A percentile compares a stretch with the other conserved stretches of the same genome.
Conservation (phyloP, 2,113 vertebrate genomes). For the Macheiramphus alcinus region DNA sequence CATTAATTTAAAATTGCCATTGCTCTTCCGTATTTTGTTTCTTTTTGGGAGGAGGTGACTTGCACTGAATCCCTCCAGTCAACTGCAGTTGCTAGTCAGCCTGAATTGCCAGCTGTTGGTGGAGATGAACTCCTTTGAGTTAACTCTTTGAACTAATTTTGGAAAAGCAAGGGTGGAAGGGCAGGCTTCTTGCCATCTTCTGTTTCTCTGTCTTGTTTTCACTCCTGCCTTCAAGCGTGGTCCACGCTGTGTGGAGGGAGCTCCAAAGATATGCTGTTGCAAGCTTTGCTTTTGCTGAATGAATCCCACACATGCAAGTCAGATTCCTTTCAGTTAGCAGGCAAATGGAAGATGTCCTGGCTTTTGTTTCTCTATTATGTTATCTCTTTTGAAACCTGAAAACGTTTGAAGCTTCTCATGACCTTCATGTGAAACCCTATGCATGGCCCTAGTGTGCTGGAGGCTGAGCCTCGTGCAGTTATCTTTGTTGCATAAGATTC, state of each 20-base stretch:
- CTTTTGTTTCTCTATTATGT: neutral
- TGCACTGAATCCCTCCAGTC: neutral
- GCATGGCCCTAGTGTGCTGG: neutral
- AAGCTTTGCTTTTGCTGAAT: neutral
- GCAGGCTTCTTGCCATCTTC: neutral
- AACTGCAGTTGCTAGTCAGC: neutral
- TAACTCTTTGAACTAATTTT: neutral
- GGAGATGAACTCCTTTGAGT: neutral
- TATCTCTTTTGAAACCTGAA: neutral
- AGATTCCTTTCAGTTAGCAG: neutral
- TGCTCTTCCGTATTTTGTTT: neutral
- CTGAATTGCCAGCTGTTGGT: neutral
- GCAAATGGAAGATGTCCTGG: neutral
- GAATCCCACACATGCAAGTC: neutral
- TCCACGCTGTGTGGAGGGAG: neutral
- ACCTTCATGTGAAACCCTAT: constrained; percentile 12
- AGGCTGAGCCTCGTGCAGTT: neutral
- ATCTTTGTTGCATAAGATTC: neutral
- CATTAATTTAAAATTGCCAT: neutral
- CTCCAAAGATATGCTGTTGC: neutral
- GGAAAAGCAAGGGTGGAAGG: neutral
- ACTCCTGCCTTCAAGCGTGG: neutral
- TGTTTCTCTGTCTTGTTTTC: neutral
- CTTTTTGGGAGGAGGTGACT: neutral
- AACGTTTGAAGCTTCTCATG: neutral